A percentile compares a stretch with the other conserved stretches of the same genome.
Evolutionary conservation across 2,797 vertebrate genomes (phyloP).

Genomic region (Epinephelus coioides): DNA sequence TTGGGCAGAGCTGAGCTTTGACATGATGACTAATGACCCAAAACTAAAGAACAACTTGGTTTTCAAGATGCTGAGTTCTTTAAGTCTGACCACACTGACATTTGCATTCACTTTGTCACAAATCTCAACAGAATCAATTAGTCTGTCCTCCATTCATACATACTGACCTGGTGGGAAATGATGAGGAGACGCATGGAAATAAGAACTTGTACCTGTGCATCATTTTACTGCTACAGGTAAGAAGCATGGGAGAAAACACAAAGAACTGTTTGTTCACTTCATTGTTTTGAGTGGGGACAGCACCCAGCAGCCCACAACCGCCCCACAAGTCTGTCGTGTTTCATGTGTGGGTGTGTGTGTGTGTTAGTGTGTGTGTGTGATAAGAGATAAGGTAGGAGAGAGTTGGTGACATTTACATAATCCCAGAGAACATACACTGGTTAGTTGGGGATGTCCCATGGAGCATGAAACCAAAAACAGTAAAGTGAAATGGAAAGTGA

Average conservation of each 20-base stretch:
- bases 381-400: conserved; percentile 35
- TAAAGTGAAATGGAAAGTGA: conserved; percentile 66
- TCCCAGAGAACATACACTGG: conserved; percentile 64
- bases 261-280: conserved; percentile 9
- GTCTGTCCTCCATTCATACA: neutral
- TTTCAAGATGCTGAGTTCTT: neutral
- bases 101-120: neutral
- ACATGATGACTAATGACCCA: neutral
- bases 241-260: neutral
- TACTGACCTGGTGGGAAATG: neutral
- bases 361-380: too few relatives aligned
- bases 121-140: neutral
- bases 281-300: conserved; percentile 61
- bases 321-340: conserved; percentile 26
- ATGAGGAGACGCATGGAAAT: neutral
- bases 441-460: conserved; percentile 76
- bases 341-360: conserved; percentile 32
- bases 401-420: conserved; percentile 57
- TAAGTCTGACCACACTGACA: neutral
- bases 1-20: neutral
- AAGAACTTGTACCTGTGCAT: neutral
- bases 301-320: conserved; percentile 51
- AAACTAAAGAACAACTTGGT: neutral
- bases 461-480: conserved; percentile 65
- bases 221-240: neutral